Evolutionary conservation across 2,113 vertebrate species (phyloP).

Genomic region (Mungos mungo): DNA sequence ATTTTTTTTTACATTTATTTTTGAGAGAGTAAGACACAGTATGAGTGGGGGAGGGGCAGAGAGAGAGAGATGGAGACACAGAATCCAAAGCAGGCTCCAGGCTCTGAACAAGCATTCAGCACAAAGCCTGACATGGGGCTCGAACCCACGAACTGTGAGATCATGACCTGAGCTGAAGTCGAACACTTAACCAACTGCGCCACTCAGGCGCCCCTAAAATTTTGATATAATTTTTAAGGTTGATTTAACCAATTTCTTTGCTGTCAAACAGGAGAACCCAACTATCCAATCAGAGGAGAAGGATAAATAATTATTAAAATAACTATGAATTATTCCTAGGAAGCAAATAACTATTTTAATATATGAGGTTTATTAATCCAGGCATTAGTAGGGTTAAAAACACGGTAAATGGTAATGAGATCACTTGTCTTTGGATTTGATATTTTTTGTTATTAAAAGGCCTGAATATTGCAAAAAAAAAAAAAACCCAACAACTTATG

Average conservation of each 20-base stretch:
- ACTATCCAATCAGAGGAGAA: neutral
- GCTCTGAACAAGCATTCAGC: too few relatives aligned
- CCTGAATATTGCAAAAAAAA: neutral
- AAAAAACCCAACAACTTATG: too few relatives aligned
- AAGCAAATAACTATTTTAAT: neutral
- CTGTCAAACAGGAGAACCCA: neutral
- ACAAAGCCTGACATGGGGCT: too few relatives aligned
- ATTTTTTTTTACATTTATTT: too few relatives aligned
- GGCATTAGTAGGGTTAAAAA: conserved; percentile 40
- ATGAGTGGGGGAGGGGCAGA: too few relatives aligned
- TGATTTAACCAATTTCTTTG: neutral
- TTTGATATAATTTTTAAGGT: neutral
- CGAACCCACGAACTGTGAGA: too few relatives aligned
- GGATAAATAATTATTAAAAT: neutral
- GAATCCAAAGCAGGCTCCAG: too few relatives aligned
- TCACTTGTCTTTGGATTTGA: conserved; percentile 31
- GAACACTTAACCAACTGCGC: too few relatives aligned
- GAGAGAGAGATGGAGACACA: too few relatives aligned
- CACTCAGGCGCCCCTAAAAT: neutral
- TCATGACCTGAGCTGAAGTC: too few relatives aligned
- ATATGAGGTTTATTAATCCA: neutral
- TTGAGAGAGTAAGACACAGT: too few relatives aligned
- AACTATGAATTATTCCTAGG: conserved; percentile 30
- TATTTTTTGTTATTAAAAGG: conserved; percentile 36
- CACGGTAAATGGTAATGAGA: neutral